Evolutionary conservation across 1,140 invertebrate genomes (phyloP).

Genomic region (Drosophila pseudoobscura): DNA sequence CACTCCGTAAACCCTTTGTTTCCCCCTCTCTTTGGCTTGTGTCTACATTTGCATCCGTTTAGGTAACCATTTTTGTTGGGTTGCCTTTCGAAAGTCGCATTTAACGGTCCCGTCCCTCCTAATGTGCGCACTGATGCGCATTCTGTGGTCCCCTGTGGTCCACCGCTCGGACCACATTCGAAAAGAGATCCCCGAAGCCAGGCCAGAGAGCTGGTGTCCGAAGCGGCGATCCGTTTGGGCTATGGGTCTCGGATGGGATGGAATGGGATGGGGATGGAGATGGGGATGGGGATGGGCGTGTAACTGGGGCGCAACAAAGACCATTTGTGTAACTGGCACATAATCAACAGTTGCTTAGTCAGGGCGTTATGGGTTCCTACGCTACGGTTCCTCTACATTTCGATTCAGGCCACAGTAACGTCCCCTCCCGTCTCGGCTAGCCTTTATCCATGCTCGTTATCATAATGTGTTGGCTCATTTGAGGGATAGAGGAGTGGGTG

Average conservation of each 20-base stretch:
- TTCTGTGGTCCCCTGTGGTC: slow-evolving; percentile 44
- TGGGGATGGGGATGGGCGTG: slow-evolving; percentile 44
- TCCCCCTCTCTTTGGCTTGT: slow-evolving; percentile 52
- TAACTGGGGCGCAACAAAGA: slow-evolving; percentile 70
- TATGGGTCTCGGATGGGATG: background rate
- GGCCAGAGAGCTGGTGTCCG: background rate
- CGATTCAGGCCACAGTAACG: slow-evolving; percentile 39
- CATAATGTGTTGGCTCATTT: slow-evolving; percentile 74
- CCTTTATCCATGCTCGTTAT: slow-evolving; percentile 74
- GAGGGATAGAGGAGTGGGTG: slow-evolving; percentile 36
- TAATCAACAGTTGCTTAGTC: slow-evolving; percentile 78
- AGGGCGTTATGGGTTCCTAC: slow-evolving; percentile 47
- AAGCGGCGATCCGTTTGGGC: slow-evolving; percentile 10
- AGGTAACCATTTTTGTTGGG: slow-evolving; percentile 27
- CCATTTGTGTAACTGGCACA: slow-evolving; percentile 77
- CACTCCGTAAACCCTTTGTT: background rate
- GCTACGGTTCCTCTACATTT: slow-evolving; percentile 24
- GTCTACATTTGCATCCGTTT: slow-evolving; percentile 81
- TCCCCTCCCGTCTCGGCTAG: background rate
- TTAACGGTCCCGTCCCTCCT: slow-evolving; percentile 66
- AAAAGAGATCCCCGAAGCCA: background rate
- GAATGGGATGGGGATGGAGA: no score
- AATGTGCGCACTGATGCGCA: slow-evolving; percentile 74
- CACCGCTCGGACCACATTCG: slow-evolving; percentile 16
- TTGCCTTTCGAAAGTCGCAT: slow-evolving; percentile 72